Conservation (phyloP, 2,113 vertebrate genomes). For the Oryzias woworae region DNA sequence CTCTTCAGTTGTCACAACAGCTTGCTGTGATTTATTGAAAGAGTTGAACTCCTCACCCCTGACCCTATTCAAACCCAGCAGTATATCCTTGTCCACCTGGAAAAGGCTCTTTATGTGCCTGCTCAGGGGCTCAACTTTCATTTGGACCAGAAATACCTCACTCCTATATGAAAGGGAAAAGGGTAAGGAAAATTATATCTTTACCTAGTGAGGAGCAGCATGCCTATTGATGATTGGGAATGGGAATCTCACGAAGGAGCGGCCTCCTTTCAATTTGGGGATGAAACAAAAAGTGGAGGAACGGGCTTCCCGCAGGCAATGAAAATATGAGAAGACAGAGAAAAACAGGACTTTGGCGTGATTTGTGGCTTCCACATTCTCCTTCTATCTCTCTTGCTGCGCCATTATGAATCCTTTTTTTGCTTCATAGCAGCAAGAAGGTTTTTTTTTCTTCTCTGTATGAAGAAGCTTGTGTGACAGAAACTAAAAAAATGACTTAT, state of each 20-base stretch:
- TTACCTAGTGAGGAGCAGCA: constrained; percentile 24
- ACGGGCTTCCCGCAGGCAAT: constrained; percentile 23
- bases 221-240: constrained; percentile 54
- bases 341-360: constrained; percentile 48
- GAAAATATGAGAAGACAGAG: constrained; percentile 53
- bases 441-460: constrained; percentile 9
- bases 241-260: constrained; percentile 44
- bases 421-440: constrained; percentile 15
- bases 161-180: constrained; percentile 61
- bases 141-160: constrained; percentile 57
- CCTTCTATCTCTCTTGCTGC: constrained; percentile 8
- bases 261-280: constrained; percentile 62
- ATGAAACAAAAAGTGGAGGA: constrained; percentile 37
- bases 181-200: constrained; percentile 55
- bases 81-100: constrained; percentile 72
- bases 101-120: constrained; percentile 58
- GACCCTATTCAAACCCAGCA: constrained; percentile 68
- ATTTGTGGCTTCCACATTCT: constrained; percentile 46
- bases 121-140: constrained; percentile 62
- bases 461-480: constrained; percentile 41
- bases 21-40: constrained; percentile 70
- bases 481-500: too few relatives aligned
- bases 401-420: constrained; percentile 36
- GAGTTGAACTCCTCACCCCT: constrained; percentile 73
- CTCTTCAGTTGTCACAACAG: constrained; percentile 67